A percentile compares a stretch with the other conserved stretches of the same genome.
Evolutionary conservation across 37 sponge, comb jelly and placozoan genomes (phyloP).

Genomic region (Eunapius fragilis): DNA sequence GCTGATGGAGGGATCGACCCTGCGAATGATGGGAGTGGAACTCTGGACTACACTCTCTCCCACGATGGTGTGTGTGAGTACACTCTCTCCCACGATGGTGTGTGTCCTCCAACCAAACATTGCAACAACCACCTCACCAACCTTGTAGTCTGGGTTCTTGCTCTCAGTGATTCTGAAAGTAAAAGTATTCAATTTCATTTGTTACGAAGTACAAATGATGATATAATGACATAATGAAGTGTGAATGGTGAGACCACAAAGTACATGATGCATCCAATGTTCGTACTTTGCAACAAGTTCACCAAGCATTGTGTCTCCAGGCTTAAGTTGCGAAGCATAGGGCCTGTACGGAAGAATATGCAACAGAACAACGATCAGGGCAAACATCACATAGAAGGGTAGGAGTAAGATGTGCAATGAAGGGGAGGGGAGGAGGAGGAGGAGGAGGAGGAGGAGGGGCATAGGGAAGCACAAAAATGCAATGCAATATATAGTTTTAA

Average conservation of each 20-base stretch:
- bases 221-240: too few relatives aligned
- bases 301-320: constrained; percentile 74
- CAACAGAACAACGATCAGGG: neutral
- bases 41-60: neutral
- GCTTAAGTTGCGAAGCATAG: neutral
- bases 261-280: neutral
- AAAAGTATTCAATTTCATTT: too few relatives aligned
- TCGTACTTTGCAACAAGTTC: constrained; percentile 83
- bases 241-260: too few relatives aligned
- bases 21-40: neutral
- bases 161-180: constrained; percentile 63
- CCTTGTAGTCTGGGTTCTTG: constrained; percentile 62
- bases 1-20: constrained; percentile 28
- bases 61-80: constrained; percentile 36
- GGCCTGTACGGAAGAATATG: constrained; percentile 19
- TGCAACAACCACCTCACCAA: constrained; percentile 68
- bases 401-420: too few relatives aligned
- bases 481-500: too few relatives aligned
- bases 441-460: too few relatives aligned
- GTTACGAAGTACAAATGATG: too few relatives aligned
- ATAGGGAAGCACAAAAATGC: too few relatives aligned
- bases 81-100: constrained; percentile 5
- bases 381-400: too few relatives aligned
- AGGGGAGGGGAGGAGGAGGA: too few relatives aligned
- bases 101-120: constrained; percentile 76